Conservation (phyloP, 2,888 invertebrate genomes). For the Apamea crenata region DNA sequence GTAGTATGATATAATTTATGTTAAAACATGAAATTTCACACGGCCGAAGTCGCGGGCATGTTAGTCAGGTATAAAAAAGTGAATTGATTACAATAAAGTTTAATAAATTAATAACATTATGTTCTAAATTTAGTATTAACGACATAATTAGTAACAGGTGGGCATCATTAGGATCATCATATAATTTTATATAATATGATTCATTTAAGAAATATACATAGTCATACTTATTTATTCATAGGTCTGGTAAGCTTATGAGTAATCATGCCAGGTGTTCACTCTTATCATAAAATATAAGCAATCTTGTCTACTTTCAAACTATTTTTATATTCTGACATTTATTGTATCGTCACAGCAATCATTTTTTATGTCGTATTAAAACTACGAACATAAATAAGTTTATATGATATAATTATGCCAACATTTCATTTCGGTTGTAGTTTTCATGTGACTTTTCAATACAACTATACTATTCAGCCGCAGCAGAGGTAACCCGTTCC, state of each 20-base stretch:
- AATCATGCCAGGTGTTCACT: constrained; percentile 30
- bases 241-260: background rate
- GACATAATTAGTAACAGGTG: background rate
- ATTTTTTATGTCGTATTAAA: constrained; percentile 9
- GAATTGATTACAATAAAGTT: background rate
- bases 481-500: no score
- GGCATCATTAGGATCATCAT: background rate
- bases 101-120: background rate
- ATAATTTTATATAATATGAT: background rate
- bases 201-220: no score
- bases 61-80: background rate
- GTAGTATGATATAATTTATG: no score
- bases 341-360: constrained; percentile 12
- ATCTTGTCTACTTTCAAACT: constrained; percentile 14
- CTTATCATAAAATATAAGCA: constrained; percentile 8
- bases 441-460: constrained; percentile 3
- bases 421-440: background rate
- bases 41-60: background rate
- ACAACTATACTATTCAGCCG: background rate
- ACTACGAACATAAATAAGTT: background rate
- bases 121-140: constrained; percentile 2
- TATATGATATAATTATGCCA: constrained; percentile 8
- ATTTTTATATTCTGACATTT: constrained; percentile 1
- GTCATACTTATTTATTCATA: background rate
- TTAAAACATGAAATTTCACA: background rate